Evolutionary conservation across 2,888 invertebrate species (phyloP).

Genomic region (Pinctada fucata): DNA sequence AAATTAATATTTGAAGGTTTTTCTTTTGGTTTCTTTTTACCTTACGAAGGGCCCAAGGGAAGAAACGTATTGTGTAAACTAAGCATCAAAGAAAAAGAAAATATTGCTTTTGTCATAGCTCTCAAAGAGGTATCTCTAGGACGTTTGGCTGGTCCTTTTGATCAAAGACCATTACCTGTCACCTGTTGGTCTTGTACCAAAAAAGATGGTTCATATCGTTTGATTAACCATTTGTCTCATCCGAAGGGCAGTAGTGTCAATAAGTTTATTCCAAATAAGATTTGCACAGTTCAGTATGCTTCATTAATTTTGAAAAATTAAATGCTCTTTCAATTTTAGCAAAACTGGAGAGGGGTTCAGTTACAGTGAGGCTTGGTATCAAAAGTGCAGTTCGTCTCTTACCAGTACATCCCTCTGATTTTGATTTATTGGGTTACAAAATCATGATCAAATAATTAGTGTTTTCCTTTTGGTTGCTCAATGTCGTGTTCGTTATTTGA

Average conservation of each 20-base stretch:
- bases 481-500: slow-evolving; percentile 41
- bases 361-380: slow-evolving; percentile 35
- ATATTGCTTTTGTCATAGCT: not conserved
- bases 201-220: slow-evolving; percentile 7
- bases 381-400: slow-evolving; percentile 37
- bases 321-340: slow-evolving; percentile 39
- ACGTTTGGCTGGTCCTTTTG: slow-evolving; percentile 9
- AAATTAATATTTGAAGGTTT: not conserved
- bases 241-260: slow-evolving; percentile 5
- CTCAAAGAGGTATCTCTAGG: not conserved
- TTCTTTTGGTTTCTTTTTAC: not conserved
- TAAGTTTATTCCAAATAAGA: not conserved
- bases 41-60: not conserved
- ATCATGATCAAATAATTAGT: slow-evolving; percentile 27
- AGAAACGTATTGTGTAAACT: no score
- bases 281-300: slow-evolving; percentile 42
- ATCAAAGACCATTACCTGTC: no score
- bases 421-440: slow-evolving; percentile 33
- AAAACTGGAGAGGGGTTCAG: slow-evolving; percentile 27
- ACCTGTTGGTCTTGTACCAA: slow-evolving; percentile 5
- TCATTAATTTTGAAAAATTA: slow-evolving; percentile 34
- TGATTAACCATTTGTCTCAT: slow-evolving; percentile 25
- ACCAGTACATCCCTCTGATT: slow-evolving; percentile 7
- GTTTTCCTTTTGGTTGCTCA: slow-evolving; percentile 38
- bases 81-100: no score